A percentile compares a stretch with the other conserved stretches of the same genome.
phyloP scores from a whole-genome alignment of 1,140 invertebrate genomes.

The Caenorhabditis inopinata region DNA sequence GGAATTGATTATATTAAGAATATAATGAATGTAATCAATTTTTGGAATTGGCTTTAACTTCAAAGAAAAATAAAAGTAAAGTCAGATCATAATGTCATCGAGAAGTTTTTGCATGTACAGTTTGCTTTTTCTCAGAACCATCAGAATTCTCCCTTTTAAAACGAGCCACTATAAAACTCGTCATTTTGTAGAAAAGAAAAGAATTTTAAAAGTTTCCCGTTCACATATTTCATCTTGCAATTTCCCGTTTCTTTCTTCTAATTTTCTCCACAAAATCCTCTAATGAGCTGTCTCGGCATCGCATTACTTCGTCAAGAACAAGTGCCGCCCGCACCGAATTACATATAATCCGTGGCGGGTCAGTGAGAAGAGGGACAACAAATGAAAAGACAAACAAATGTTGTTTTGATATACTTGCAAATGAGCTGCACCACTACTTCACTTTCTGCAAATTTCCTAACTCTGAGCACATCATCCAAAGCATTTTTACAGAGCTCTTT shows the following conservation, averaged over 20 bases:
- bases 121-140: too few species aligned
- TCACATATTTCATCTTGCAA: neutral
- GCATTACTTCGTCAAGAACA: slow-evolving; percentile 26
- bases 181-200: neutral
- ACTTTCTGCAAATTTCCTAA: too few species aligned
- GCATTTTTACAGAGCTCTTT: too few species aligned
- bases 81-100: too few species aligned
- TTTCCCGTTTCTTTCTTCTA: neutral
- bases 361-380: slow-evolving; percentile 14
- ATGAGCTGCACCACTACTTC: too few species aligned
- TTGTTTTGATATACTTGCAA: slow-evolving; percentile 20
- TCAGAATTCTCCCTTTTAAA: too few species aligned
- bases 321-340: slow-evolving; percentile 24
- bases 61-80: too few species aligned
- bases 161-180: neutral
- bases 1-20: too few species aligned
- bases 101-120: too few species aligned
- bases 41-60: too few species aligned
- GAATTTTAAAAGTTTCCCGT: neutral
- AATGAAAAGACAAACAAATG: slow-evolving; percentile 28
- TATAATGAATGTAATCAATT: too few species aligned
- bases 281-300: slow-evolving; percentile 16
- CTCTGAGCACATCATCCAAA: too few species aligned
- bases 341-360: slow-evolving; percentile 22
- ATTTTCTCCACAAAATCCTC: neutral